phyloP scores from a whole-genome alignment of 2,113 vertebrate species.

The Condylura cristata region DNA sequence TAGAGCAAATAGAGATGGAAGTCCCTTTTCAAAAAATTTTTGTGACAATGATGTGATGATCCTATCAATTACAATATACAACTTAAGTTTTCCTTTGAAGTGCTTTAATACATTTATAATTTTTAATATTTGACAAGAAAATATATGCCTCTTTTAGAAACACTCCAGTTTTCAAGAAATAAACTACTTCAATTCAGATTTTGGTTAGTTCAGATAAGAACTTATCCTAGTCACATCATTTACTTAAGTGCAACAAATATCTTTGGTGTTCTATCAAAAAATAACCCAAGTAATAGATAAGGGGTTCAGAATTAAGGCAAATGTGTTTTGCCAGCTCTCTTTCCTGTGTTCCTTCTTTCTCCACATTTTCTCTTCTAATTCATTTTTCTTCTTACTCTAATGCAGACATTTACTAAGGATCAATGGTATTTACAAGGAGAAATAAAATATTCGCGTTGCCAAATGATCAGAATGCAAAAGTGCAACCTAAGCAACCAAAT shows the following conservation, averaged over 20 bases:
- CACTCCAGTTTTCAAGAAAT: not conserved
- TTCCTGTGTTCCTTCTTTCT: not conserved
- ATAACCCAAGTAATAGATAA: not conserved
- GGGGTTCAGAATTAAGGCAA: not conserved
- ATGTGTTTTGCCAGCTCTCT: not conserved
- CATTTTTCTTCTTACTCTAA: not conserved
- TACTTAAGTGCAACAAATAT: not conserved
- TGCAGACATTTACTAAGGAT: not conserved
- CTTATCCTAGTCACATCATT: not conserved
- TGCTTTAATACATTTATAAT: not conserved
- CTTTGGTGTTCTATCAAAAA: not conserved
- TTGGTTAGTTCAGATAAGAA: not conserved
- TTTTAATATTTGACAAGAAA: not conserved
- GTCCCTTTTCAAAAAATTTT: not conserved
- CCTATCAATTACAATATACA: slow-evolving; percentile 26
- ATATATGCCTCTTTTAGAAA: not conserved
- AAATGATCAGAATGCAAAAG: slow-evolving; percentile 1
- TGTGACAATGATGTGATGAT: not conserved
- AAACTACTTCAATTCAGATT: not conserved
- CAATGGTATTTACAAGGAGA: not conserved
- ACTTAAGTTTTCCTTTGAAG: not conserved
- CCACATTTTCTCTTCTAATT: not conserved
- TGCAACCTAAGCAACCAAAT: not conserved
- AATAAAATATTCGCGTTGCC: not conserved
- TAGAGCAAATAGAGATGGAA: not conserved